A percentile compares a stretch with the other conserved stretches of the same genome.
Conservation (phyloP, 1,140 invertebrate genomes). For the honey bee (Apis mellifera) region Amel_HAv3.1 CM009942.2:6053501-6054000, state of each 20-base stretch:
- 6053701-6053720: too few species aligned
- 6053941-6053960: constrained; percentile 47
- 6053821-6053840: constrained; percentile 22
- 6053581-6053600: too few species aligned
- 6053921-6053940: constrained; percentile 47
- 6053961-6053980: constrained; percentile 59
- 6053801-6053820: background rate
- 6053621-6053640: too few species aligned
- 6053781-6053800: background rate
- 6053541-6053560: too few species aligned
- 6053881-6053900: constrained; percentile 22
- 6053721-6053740: background rate
- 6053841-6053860: constrained; percentile 53
- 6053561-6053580: too few species aligned
- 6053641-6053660: too few species aligned
- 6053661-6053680: too few species aligned
- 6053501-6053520: too few species aligned
- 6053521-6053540: too few species aligned
- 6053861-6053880: constrained; percentile 40
- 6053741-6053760: background rate
- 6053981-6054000: constrained; percentile 32
- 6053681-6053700: too few species aligned
- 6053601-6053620: too few species aligned
- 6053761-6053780: background rate
- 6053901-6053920: constrained; percentile 51